A percentile compares a stretch with the other conserved stretches of the same genome.
Conservation (phyloP, 2,888 invertebrate species). For the Acholoe squamosa region DNA sequence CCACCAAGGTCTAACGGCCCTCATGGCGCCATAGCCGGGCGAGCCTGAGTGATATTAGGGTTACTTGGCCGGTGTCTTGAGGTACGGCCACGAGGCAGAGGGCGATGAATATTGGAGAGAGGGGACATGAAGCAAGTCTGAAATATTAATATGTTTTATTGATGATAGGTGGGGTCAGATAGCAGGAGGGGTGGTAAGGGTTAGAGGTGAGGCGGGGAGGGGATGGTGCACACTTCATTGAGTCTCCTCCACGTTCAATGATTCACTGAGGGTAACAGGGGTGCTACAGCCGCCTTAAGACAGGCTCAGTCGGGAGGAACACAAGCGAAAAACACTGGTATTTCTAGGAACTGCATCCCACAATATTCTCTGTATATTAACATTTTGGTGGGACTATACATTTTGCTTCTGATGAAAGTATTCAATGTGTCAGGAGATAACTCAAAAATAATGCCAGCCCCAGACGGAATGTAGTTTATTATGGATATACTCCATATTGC, state of each 20-base stretch:
- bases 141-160: slow-evolving; percentile 53
- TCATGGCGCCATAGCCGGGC: background rate
- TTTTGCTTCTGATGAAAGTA: no score
- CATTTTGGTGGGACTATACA: no score
- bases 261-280: background rate
- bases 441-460: no score
- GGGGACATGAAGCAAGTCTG: background rate
- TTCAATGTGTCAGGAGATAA: no score
- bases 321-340: no score
- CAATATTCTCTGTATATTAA: no score
- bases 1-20: slow-evolving; percentile 32
- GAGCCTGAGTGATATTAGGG: slow-evolving; percentile 30
- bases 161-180: slow-evolving; percentile 50
- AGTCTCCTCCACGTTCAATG: background rate
- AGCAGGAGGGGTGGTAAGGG: background rate
- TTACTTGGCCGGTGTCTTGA: slow-evolving; percentile 38
- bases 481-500: no score
- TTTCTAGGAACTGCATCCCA: no score
- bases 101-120: slow-evolving; percentile 14
- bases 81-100: slow-evolving; percentile 36
- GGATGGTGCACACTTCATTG: slow-evolving; percentile 13
- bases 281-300: no score
- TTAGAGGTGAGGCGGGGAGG: background rate
- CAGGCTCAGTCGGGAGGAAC: background rate
- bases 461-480: no score